Base-by-base conservation (phyloP, 2,113 vertebrate genomes). In the Poeciliopsis occidentalis region DNA sequence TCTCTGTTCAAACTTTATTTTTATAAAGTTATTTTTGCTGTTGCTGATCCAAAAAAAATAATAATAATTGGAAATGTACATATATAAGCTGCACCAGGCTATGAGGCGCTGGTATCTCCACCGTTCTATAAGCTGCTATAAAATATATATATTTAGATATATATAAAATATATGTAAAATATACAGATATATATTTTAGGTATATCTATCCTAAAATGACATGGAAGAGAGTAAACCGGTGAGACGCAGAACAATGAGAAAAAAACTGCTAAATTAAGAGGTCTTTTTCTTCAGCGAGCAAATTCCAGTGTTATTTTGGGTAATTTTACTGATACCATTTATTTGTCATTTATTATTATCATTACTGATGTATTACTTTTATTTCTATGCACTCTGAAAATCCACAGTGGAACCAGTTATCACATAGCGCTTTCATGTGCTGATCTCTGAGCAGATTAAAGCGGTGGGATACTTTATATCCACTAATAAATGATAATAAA, bases 401-500 rank as follows among this genome's bases (percentile, higher is more conserved):
- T 66, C 51, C 12, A 27, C 26, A 60, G 26, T 61, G 8, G 29
- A 61, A 31, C 22, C 34, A 39, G 57, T 24, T n/a, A 57, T 37
- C 47, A 69, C 27, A 61, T 37, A 47, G n/a, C 1, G 3, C 12
- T 51, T 31, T 73, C 22, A 29, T 27, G 27, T 39, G 32, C 27
- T 79, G 32, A 57, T 73, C 57, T 73, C 57, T 37, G 34, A 64
- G 32, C n/a, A 60, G 60, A 57, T 41, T 63, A 47, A 44, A 2
- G 10, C 34, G 61, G 12, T 39, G 24, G 29, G 29, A 54, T 51
- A 13, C 65, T 75, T 80, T 66, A 24, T 65, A 44, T 27, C 51
- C 6, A 32, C 64, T 32, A 66, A 75, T 75, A 80, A 80, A 80
- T 66, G 30, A 71, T 24, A 69, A 31, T 69, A 76, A 60, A 74